Evolutionary conservation across 2,888 invertebrate species (phyloP), one percentile per base, ranked within the genome.

Genomic region (Aleiodes leptofemur): DNA sequence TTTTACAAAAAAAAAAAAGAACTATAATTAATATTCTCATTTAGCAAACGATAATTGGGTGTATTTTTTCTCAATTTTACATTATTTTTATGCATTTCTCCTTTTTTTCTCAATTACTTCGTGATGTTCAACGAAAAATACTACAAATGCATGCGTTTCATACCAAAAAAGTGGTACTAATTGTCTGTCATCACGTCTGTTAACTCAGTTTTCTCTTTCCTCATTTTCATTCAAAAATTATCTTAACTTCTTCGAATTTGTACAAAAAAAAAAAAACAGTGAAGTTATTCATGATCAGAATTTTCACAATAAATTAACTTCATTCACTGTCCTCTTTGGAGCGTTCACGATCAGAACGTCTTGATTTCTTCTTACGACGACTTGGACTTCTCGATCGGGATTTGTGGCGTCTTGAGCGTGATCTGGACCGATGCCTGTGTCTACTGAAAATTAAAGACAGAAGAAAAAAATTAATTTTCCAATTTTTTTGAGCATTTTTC

Each of bases 381-480:
- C 93, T 92, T 59, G 94, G 94, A 83, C 94, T 94, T 48, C 94
- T 92, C 4, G 94, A 94, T 61, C 94, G 91, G 1, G 94, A 94
- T 86, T 94, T 94, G 88, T 94, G 94, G 74, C 95, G 91, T 3
- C 92, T 91, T 51, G 90, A 90, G 73, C 91, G 91, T 50, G 91
- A 91, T 43, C 91, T 90, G 56, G 91, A 91, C 82, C 92, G 83
- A 82, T 89, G 89, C 57, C 88, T 85, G 76, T 89, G 89, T 74
- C 89, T 88, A 61, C 71, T 79, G 71, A 11, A 61, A 43, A 34
- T 64, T 23, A 9, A 48, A 64, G 29, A 11, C 1, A 61, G 51
- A 66, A 75, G 57, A 61, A 38, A 72, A 8, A 8, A 14, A 14
- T 43, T 29, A 16, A 34, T 7, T 16, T 16, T 53, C 23, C 53